A percentile compares a stretch with the other conserved stretches of the same genome.
phyloP scores from a whole-genome alignment of 2,888 invertebrate species.

The Carcina quercana region DNA sequence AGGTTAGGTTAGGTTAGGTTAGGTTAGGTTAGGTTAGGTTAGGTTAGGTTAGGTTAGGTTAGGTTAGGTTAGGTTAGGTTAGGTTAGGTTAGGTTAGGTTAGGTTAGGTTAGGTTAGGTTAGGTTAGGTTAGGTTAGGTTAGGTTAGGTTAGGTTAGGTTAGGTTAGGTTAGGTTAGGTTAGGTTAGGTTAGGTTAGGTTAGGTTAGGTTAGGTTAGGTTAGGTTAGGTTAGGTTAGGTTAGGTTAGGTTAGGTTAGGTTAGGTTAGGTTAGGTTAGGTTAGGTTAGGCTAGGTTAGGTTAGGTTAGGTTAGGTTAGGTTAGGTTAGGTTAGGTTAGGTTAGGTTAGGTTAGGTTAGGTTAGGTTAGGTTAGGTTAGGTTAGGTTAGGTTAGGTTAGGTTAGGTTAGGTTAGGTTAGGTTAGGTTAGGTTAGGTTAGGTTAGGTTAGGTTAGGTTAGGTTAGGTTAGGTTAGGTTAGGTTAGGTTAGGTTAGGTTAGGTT shows the following conservation, averaged over 20 bases:
- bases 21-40: slow-evolving; percentile 5
- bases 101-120: slow-evolving; percentile 5
- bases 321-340: slow-evolving; percentile 7
- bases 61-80: slow-evolving; percentile 5
- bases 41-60: slow-evolving; percentile 5
- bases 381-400: slow-evolving; percentile 7
- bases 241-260: slow-evolving; percentile 5
- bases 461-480: slow-evolving; percentile 7
- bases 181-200: slow-evolving; percentile 5
- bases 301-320: slow-evolving; percentile 7
- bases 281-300: slow-evolving; percentile 5
- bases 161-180: slow-evolving; percentile 5
- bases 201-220: slow-evolving; percentile 5
- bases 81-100: slow-evolving; percentile 5
- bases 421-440: slow-evolving; percentile 7
- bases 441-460: slow-evolving; percentile 7
- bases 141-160: slow-evolving; percentile 5
- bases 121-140: slow-evolving; percentile 5
- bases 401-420: slow-evolving; percentile 7
- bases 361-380: slow-evolving; percentile 7
- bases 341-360: slow-evolving; percentile 7
- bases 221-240: slow-evolving; percentile 5
- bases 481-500: slow-evolving; percentile 7
- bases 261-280: slow-evolving; percentile 5
- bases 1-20: slow-evolving; percentile 5